Evolutionary conservation across 1,140 invertebrate species (phyloP).

Genomic region (Coenobita brevimanus): DNA sequence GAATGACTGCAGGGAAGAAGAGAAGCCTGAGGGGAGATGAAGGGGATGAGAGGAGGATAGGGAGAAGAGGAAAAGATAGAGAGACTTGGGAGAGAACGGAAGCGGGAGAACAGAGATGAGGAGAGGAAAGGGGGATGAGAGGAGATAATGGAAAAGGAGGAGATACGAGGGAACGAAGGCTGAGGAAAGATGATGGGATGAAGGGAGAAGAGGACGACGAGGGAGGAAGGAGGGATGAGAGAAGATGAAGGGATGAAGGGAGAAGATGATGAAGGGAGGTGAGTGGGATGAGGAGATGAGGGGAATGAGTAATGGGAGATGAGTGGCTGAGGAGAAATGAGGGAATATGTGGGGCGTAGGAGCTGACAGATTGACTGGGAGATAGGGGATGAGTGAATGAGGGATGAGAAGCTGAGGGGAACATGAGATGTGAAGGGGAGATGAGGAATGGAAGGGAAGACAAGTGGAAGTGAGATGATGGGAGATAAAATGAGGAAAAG

Average conservation of each 20-base stretch:
- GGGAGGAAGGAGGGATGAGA: background rate
- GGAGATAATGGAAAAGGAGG: background rate
- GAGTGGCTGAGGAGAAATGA: background rate
- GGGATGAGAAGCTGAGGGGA: too few relatives aligned
- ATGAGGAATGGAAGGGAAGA: too few relatives aligned
- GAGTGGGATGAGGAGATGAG: background rate
- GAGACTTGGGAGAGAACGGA: background rate
- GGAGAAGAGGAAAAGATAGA: too few relatives aligned
- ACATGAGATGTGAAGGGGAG: background rate
- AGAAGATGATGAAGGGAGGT: background rate
- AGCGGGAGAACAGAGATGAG: background rate
- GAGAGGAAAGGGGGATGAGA: background rate
- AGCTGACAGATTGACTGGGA: too few relatives aligned
- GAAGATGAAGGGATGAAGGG: background rate
- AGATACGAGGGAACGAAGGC: too few relatives aligned
- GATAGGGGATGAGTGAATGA: too few relatives aligned
- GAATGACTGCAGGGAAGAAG: background rate
- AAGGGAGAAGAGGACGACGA: background rate
- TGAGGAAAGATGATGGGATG: background rate
- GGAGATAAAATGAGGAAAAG: background rate
- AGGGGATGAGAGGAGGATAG: too few relatives aligned
- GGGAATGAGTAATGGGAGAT: background rate
- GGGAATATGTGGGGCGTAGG: too few relatives aligned
- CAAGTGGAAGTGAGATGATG: background rate
- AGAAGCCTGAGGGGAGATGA: background rate